Conservation (phyloP, 2,797 vertebrate species). For the Acanthurus tractus region DNA sequence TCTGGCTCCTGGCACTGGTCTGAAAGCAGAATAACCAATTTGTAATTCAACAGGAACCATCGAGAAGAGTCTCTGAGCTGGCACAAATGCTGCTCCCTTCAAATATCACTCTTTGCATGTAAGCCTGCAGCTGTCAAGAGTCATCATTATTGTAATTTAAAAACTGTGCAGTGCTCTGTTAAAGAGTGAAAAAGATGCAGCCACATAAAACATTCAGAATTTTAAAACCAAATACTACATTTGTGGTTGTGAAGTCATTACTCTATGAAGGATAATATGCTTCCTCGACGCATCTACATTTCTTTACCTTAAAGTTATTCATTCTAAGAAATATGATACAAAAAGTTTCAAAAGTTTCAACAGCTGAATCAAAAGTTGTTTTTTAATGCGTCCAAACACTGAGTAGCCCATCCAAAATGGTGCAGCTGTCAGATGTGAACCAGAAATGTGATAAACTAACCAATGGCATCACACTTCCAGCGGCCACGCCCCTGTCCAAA, state of each 20-base stretch:
- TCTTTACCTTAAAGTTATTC: no score
- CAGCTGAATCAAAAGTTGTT: not conserved
- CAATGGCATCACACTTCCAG: conserved; percentile 97
- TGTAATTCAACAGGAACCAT: not conserved
- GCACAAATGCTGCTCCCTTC: not conserved
- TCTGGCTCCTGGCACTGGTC: conserved; percentile 99
- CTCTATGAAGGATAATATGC: not conserved
- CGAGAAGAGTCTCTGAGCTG: not conserved
- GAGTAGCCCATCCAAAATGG: not conserved
- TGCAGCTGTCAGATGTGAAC: not conserved
- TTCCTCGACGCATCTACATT: not conserved
- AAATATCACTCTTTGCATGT: not conserved
- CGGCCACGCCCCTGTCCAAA: conserved; percentile 95
- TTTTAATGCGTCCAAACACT: not conserved
- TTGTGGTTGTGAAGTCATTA: not conserved
- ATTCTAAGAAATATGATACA: no score
- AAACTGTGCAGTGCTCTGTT: no score
- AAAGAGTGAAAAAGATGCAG: not conserved
- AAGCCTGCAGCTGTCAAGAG: not conserved
- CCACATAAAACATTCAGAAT: not conserved
- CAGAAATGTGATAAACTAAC: conserved; percentile 80
- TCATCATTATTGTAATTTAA: not conserved
- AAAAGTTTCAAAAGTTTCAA: not conserved
- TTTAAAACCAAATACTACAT: not conserved
- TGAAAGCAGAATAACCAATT: conserved; percentile 62